These are phyloP conservation scores for Gasterosteus nipponicus DNA, from an alignment of 2,113 vertebrate genomes.

Conservation along the genomic window DNA sequence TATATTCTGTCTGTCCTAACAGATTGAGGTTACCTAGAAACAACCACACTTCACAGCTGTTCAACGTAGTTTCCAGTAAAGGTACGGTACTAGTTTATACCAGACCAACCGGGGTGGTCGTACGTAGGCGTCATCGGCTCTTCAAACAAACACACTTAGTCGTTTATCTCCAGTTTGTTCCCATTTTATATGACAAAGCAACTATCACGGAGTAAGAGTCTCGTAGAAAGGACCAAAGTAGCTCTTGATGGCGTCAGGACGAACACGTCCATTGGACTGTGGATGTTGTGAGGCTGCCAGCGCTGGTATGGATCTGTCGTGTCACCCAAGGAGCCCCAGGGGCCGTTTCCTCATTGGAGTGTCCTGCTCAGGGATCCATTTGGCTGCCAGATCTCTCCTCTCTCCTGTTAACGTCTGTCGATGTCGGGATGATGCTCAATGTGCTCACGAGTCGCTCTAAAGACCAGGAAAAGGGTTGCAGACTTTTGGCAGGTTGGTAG, in stretches of 20 bases:
- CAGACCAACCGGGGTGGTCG: constrained; percentile 37
- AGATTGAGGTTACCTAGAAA: background rate
- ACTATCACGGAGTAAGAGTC: constrained; percentile 7
- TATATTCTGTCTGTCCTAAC: background rate
- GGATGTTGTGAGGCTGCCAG: constrained; percentile 36
- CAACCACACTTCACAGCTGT: background rate
- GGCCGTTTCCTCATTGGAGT: constrained; percentile 44
- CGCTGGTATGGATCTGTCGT: constrained; percentile 38
- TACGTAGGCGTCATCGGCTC: background rate
- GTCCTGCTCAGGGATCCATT: constrained; percentile 41
- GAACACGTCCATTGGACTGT: constrained; percentile 32
- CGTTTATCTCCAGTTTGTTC: constrained; percentile 27
- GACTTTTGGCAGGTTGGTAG: background rate
- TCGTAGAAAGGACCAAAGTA: constrained; percentile 39
- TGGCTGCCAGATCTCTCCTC: constrained; percentile 37
- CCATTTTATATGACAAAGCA: constrained; percentile 29
- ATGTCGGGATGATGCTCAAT: constrained; percentile 5
- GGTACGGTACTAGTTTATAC: background rate
- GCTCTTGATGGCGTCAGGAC: constrained; percentile 31
- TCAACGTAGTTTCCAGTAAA: background rate
- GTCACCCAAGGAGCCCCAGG: constrained; percentile 38
- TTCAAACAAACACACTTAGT: constrained; percentile 26
- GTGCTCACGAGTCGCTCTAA: background rate
- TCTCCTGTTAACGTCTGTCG: constrained; percentile 26
- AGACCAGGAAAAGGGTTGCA: background rate